Base-by-base conservation (phyloP, 2,113 vertebrate genomes). In the Vidua macroura region DNA sequence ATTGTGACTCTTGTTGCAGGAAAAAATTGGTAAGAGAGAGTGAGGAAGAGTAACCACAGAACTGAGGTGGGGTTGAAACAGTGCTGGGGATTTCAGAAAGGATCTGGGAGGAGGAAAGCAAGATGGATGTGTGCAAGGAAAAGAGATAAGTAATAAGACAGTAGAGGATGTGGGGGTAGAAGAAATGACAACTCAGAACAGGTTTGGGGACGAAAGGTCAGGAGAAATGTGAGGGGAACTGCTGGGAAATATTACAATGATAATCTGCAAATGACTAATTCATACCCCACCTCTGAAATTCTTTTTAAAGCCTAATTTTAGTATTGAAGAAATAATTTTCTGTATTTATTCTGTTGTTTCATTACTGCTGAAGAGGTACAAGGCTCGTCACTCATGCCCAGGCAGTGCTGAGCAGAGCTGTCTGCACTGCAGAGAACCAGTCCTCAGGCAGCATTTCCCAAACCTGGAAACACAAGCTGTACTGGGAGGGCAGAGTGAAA, bases 301-400 rank as follows among this genome's bases (percentile, higher is more conserved):
- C 7, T 67, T 82, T 82, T 15, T 52, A 59, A 63, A 55, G 11
- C 13, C 48, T 41, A 16, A 48, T n/a, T 92, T 81, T 46, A 37
- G 6, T 59, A 82, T 19, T 33, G 37, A 82, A 78, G 28, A 70
- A 41, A 49, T 27, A 1, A 19, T 24, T 74, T 35, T 16, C 49
- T 52, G 22, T 11, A 46, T 52, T 83, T 72, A 35, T 63, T 56
- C 33, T 63, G 63, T 33, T 39, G 8, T 31, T 80, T 80, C 46
- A 25, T 69, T 52, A 10, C 23, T 33, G 6, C 21, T 77, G 63
- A 37, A 22, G 10, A 23, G 37, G 49, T 14, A 4, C 15, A 5
- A 30, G 72, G 48, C 28, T 79, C 1, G 0, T 52, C 7, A 17
- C 37, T 62, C 7, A 2, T 13, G 12, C 11, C n/a, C 1, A 3